Percentiles rank a stretch among this genome's conserved stretches.
phyloP scores from a whole-genome alignment of 1,140 invertebrate genomes.

The Drosophila littoralis region DNA sequence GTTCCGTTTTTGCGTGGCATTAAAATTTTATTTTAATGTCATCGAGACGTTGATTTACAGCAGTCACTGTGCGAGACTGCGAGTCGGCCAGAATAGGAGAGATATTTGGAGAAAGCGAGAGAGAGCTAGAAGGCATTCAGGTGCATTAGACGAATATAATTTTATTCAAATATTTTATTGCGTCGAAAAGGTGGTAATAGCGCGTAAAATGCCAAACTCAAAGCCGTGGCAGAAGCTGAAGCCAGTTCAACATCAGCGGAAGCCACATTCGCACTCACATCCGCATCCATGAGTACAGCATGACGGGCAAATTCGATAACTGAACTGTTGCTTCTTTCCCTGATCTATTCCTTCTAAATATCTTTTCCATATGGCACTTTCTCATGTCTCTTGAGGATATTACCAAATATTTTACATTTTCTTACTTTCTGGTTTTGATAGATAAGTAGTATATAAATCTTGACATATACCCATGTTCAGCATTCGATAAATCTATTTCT shows the following conservation, averaged over 20 bases:
- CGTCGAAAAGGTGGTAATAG: conserved; percentile 74
- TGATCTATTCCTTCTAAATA: too few species aligned
- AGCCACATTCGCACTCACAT: background rate
- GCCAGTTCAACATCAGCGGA: background rate
- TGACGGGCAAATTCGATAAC: too few species aligned
- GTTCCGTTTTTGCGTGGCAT: conserved; percentile 51
- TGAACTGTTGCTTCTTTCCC: too few species aligned
- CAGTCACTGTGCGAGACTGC: conserved; percentile 22
- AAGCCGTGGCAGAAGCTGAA: conserved; percentile 5
- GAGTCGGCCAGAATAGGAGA: background rate
- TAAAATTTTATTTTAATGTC: conserved; percentile 84
- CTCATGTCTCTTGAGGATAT: too few species aligned
- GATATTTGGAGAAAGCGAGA: background rate
- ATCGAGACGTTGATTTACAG: conserved; percentile 84
- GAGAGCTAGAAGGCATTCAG: conserved; percentile 13
- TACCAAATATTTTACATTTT: too few species aligned
- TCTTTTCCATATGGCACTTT: too few species aligned
- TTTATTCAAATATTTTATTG: conserved; percentile 81
- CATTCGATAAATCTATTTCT: too few species aligned
- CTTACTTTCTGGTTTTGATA: too few species aligned
- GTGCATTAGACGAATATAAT: conserved; percentile 61
- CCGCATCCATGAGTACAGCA: too few species aligned
- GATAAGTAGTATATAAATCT: too few species aligned
- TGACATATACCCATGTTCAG: too few species aligned
- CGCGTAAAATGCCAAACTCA: conserved; percentile 59